Percentiles rank a stretch among this genome's conserved stretches.
Evolutionary conservation across 2,888 invertebrate genomes (phyloP).

Genomic region (Hyalella azteca): DNA sequence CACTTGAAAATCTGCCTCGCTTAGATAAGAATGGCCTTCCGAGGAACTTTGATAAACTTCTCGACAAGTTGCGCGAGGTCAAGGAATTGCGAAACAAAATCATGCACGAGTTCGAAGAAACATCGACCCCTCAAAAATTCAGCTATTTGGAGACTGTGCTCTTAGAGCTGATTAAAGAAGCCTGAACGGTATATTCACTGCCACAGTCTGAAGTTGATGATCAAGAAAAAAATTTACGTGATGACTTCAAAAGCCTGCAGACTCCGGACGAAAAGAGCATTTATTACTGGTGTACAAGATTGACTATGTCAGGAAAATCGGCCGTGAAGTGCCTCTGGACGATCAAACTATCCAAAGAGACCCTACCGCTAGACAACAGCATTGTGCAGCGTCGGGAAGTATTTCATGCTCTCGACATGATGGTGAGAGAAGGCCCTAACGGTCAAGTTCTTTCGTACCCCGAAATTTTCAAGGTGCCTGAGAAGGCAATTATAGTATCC

Average conservation of each 20-base stretch:
- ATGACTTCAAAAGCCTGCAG: background rate
- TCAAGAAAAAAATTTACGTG: background rate
- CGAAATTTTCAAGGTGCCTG: background rate
- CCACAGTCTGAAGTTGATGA: too few relatives aligned
- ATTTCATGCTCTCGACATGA: background rate
- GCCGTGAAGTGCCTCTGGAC: background rate
- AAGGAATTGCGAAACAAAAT: background rate
- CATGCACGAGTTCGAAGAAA: background rate
- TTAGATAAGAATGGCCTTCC: too few relatives aligned
- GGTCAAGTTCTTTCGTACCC: background rate
- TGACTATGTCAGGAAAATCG: background rate
- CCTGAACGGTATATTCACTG: background rate
- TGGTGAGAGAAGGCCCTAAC: background rate
- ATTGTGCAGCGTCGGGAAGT: background rate
- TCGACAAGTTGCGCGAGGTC: background rate
- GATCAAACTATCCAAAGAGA: background rate
- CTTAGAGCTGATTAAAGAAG: background rate
- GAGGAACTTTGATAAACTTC: background rate
- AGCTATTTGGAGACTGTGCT: background rate
- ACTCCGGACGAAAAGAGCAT: background rate
- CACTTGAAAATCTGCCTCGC: too few relatives aligned
- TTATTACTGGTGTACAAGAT: background rate
- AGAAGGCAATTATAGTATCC: constrained; percentile 34
- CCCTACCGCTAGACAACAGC: background rate
- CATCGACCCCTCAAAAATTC: background rate